Percentiles rank a stretch among this genome's conserved stretches.
Evolutionary conservation across 2,113 vertebrate genomes (phyloP).

Genomic region (Rousettus leschenaultii): DNA sequence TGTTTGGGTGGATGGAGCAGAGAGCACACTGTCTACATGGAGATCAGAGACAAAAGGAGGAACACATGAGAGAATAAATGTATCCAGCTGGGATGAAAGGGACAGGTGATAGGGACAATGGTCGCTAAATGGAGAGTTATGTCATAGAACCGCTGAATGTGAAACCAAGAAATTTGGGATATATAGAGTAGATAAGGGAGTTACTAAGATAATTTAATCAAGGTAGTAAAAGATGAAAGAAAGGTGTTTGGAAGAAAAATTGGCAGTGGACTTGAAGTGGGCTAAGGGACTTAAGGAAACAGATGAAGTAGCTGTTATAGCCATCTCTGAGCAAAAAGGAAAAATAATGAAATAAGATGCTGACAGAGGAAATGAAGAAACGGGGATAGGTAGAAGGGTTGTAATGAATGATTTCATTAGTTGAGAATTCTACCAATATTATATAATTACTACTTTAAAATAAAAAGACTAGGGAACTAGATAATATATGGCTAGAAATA

Average conservation of each 20-base stretch:
- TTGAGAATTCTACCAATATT: neutral
- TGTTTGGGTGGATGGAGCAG: neutral
- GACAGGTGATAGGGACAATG: neutral
- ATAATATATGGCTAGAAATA: neutral
- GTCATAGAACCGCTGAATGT: neutral
- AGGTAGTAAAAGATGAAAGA: neutral
- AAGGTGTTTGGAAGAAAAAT: neutral
- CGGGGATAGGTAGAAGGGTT: neutral
- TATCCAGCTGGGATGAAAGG: neutral
- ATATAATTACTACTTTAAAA: neutral
- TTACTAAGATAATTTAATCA: neutral
- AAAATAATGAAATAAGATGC: neutral
- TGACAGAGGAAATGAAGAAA: neutral
- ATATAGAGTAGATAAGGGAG: neutral
- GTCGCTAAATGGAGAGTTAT: neutral
- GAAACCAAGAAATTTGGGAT: neutral
- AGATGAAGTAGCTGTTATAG: neutral
- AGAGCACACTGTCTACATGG: fast-evolving
- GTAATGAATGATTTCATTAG: neutral
- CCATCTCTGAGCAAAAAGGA: neutral
- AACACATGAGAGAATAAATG: neutral
- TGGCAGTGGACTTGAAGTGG: neutral
- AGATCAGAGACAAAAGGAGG: neutral
- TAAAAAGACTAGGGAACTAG: neutral
- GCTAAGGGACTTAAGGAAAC: neutral